Conservation (phyloP, 2,888 invertebrate genomes). For the Noctua janthina region DNA sequence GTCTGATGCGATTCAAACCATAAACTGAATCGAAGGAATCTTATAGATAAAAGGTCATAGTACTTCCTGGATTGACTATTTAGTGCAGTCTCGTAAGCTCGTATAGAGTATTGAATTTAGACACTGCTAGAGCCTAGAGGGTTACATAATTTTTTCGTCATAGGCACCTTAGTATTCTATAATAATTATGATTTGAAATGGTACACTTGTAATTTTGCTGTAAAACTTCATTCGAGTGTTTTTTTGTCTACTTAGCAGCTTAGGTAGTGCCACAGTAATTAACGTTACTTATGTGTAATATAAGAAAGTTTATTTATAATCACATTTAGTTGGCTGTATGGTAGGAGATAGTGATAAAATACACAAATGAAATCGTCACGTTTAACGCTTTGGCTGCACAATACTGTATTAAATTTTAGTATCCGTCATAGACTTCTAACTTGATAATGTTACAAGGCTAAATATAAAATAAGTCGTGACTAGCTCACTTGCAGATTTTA, state of each 20-base stretch:
- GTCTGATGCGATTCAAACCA: slow-evolving; percentile 3
- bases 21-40: not conserved
- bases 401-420: slow-evolving; percentile 6
- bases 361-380: slow-evolving; percentile 31
- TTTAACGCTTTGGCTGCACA: slow-evolving; percentile 1
- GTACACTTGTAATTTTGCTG: not conserved
- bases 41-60: not conserved
- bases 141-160: not conserved
- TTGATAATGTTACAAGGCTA: slow-evolving; percentile 51
- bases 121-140: no score
- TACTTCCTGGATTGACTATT: no score
- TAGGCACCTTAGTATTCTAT: no score
- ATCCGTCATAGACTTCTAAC: slow-evolving; percentile 20
- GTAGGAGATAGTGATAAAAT: not conserved
- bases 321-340: not conserved
- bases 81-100: not conserved
- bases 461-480: slow-evolving; percentile 41
- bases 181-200: not conserved
- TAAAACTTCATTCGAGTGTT: not conserved
- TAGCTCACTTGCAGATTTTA: slow-evolving; percentile 34
- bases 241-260: not conserved
- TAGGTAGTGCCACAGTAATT: not conserved
- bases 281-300: not conserved
- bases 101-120: not conserved
- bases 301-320: slow-evolving; percentile 1